Evolutionary conservation across 2,888 invertebrate genomes (phyloP).

Genomic region (Drosophila pseudotalamancana): DNA sequence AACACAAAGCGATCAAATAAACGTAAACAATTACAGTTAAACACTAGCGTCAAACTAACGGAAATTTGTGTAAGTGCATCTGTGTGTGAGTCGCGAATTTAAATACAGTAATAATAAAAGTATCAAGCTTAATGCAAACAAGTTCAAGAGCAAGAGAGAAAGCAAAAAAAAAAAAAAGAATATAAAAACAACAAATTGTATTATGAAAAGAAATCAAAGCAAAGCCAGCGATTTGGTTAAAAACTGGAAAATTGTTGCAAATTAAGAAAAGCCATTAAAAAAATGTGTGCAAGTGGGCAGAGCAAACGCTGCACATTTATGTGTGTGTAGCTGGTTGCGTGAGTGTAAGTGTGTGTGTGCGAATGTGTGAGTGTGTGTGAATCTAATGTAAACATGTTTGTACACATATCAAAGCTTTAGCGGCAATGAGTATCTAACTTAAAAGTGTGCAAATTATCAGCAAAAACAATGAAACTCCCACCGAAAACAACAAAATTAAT

Average conservation of each 20-base stretch:
- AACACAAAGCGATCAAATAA: conserved; percentile 54
- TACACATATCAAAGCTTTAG: conserved; percentile 2
- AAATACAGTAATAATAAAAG: conserved; percentile 38
- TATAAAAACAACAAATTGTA: conserved; percentile 12
- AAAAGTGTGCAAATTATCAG: conserved; percentile 45
- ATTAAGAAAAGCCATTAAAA: conserved; percentile 46
- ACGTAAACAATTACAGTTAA: conserved; percentile 67
- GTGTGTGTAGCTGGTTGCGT: conserved; percentile 7
- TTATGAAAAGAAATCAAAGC: conserved; percentile 32
- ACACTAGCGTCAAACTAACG: conserved; percentile 56
- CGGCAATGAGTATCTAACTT: not conserved
- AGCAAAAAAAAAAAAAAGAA: conserved; percentile 39
- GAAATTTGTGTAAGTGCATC: conserved; percentile 54
- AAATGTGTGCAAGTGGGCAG: conserved; percentile 38
- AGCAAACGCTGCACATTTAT: conserved; percentile 18
- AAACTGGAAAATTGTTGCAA: conserved; percentile 53
- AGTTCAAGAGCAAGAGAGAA: conserved; percentile 35
- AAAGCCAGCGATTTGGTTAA: conserved; percentile 22
- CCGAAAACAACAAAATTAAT: conserved; percentile 23
- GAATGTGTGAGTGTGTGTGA: conserved; percentile 12
- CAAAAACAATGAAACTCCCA: conserved; percentile 57
- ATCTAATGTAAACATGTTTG: conserved; percentile 22
- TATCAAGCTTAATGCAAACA: conserved; percentile 19
- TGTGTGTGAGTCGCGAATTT: conserved; percentile 43
- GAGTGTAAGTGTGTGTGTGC: conserved; percentile 9